phyloP scores from a whole-genome alignment of 2,797 vertebrate species.

The Antrozous pallidus region DNA sequence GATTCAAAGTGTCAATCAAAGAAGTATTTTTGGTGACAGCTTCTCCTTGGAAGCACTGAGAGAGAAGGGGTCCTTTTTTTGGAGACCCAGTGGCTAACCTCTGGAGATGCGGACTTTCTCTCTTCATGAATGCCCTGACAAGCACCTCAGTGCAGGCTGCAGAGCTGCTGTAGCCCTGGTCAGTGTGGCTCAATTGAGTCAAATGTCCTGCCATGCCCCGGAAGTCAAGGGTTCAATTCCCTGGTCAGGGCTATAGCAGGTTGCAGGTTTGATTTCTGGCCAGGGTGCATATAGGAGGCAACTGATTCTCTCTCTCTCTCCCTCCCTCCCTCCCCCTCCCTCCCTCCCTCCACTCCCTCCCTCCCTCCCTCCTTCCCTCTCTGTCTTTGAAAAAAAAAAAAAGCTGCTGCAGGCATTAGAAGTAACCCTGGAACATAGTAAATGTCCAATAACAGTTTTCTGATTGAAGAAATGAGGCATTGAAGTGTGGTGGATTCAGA shows the following conservation, averaged over 20 bases:
- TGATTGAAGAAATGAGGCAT: not conserved
- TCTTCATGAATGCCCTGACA: not conserved
- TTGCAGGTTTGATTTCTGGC: not conserved
- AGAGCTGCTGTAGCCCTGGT: not conserved
- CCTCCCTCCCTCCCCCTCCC: too few relatives aligned
- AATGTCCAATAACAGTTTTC: not conserved
- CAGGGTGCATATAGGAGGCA: not conserved
- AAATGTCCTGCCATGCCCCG: not conserved
- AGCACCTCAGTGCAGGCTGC: not conserved
- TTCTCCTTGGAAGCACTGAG: not conserved
- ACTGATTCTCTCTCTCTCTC: not conserved
- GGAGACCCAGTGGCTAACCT: not conserved
- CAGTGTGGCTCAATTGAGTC: not conserved
- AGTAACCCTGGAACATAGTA: not conserved
- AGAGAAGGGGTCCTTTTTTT: not conserved
- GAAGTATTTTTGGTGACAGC: not conserved
- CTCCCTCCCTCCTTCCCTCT: too few relatives aligned
- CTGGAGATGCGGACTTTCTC: not conserved
- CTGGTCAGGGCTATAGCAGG: not conserved
- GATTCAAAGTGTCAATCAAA: not conserved
- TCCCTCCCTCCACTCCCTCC: accelerated
- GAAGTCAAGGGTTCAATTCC: not conserved
- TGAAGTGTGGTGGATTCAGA: not conserved
- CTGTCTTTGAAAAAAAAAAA: not conserved
- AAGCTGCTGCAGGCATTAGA: not conserved